Evolutionary conservation across 2,888 invertebrate species (phyloP).

Genomic region (Drosophila robusta): DNA sequence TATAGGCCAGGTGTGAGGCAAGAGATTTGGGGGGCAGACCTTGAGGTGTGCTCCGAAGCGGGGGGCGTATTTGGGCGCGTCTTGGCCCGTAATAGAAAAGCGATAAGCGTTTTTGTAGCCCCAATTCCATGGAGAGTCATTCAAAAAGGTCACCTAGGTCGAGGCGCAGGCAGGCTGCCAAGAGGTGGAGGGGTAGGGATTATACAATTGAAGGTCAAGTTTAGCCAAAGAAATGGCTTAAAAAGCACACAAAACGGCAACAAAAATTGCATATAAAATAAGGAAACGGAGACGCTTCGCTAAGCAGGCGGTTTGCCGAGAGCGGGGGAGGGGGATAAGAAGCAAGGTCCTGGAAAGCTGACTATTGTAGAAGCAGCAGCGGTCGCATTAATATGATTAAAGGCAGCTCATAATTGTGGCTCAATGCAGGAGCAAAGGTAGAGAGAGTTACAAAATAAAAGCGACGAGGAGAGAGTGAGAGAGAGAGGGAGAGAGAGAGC

Average conservation of each 20-base stretch:
- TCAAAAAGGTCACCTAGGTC: constrained; percentile 71
- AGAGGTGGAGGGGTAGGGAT: too few species aligned
- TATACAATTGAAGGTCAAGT: constrained; percentile 69
- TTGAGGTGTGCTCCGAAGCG: constrained; percentile 36
- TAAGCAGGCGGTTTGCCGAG: constrained; percentile 22
- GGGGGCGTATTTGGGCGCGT: constrained; percentile 15
- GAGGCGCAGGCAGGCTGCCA: constrained; percentile 12
- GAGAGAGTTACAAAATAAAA: too few species aligned
- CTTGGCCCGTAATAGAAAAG: constrained; percentile 67
- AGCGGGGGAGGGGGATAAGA: neutral
- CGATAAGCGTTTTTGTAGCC: constrained; percentile 65
- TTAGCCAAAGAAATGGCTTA: constrained; percentile 41
- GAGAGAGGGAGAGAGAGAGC: neutral
- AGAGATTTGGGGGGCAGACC: neutral
- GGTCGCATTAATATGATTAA: constrained; percentile 73
- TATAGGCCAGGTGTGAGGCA: neutral
- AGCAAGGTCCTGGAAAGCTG: constrained; percentile 7
- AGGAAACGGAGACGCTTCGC: constrained; percentile 61
- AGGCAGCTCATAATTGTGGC: constrained; percentile 75
- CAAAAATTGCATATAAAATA: constrained; percentile 50
- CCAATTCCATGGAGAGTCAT: constrained; percentile 73
- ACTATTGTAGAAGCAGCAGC: constrained; percentile 26
- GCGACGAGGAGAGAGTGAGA: neutral
- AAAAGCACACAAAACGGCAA: constrained; percentile 19
- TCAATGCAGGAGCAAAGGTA: constrained; percentile 35